Conservation (phyloP, 1,140 invertebrate species). For the Calephelis virginiensis region DNA sequence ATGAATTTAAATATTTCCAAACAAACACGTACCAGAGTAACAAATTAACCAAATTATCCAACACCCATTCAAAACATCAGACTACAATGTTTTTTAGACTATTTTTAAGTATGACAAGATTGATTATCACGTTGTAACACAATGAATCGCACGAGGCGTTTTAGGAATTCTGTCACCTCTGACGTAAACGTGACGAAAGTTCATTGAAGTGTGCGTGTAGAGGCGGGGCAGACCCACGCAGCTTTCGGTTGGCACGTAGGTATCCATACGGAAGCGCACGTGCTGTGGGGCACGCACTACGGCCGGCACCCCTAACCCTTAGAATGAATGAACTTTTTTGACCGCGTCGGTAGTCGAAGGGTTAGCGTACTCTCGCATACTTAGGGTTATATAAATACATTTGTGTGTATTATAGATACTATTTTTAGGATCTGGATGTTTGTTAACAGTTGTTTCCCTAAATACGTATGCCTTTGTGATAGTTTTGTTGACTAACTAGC, state of each 20-base stretch:
- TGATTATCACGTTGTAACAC: slow-evolving; percentile 8
- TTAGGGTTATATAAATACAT: too few relatives aligned
- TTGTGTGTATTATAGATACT: too few relatives aligned
- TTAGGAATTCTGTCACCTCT: slow-evolving; percentile 20
- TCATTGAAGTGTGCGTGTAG: slow-evolving; percentile 31
- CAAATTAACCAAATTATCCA: background rate
- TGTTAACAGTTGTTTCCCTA: too few relatives aligned
- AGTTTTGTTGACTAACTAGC: too few relatives aligned
- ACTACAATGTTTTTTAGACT: background rate
- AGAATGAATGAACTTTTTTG: too few relatives aligned
- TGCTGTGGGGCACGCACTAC: slow-evolving; percentile 46
- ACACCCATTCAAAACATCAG: background rate
- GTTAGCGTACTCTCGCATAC: too few relatives aligned
- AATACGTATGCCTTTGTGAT: too few relatives aligned
- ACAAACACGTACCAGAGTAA: too few relatives aligned
- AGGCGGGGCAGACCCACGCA: slow-evolving; percentile 39
- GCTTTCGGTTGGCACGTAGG: slow-evolving; percentile 39
- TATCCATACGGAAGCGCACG: slow-evolving; percentile 41
- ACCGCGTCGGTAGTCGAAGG: too few relatives aligned
- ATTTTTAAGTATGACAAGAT: slow-evolving; percentile 1
- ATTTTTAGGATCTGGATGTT: too few relatives aligned
- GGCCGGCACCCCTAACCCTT: too few relatives aligned
- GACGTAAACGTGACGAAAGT: slow-evolving; percentile 37
- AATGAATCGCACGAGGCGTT: slow-evolving; percentile 13
- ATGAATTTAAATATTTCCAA: too few relatives aligned